A percentile compares a stretch with the other conserved stretches of the same genome.
Conservation (phyloP, 2,888 invertebrate genomes). For the Hesperia comma region DNA sequence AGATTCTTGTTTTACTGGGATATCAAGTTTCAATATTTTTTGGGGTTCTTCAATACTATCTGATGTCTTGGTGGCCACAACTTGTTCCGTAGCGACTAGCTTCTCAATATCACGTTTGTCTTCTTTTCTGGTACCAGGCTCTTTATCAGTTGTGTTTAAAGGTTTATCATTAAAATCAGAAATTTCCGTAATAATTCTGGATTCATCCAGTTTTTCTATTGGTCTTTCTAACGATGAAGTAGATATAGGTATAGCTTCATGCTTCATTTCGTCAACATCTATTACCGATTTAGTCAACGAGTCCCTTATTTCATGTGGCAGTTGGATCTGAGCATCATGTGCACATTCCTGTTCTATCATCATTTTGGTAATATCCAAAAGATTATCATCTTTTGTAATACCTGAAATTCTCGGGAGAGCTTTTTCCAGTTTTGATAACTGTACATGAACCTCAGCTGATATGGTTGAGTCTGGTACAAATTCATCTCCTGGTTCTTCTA, state of each 20-base stretch:
- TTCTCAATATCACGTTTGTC: background rate
- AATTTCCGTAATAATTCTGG: background rate
- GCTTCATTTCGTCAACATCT: background rate
- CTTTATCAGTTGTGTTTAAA: background rate
- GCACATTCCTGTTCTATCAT: constrained; percentile 32
- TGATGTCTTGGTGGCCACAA: background rate
- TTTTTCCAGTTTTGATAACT: constrained; percentile 45
- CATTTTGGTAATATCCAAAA: constrained; percentile 41
- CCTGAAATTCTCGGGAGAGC: background rate
- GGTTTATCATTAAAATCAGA: background rate
- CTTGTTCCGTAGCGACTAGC: background rate
- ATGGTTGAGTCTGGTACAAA: constrained; percentile 60
- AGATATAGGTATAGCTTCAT: background rate
- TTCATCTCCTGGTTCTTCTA: constrained; percentile 64
- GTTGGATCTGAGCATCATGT: constrained; percentile 11
- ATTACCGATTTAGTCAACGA: background rate
- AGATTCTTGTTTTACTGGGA: background rate
- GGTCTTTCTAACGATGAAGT: background rate
- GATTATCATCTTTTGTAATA: constrained; percentile 13
- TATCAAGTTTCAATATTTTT: background rate
- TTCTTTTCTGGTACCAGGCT: background rate
- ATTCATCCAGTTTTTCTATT: background rate
- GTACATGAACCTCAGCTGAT: constrained; percentile 59
- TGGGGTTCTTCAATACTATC: background rate
- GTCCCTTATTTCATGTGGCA: constrained; percentile 6